Conservation (phyloP, 2,113 vertebrate species). For the Ibidorhyncha struthersii region DNA sequence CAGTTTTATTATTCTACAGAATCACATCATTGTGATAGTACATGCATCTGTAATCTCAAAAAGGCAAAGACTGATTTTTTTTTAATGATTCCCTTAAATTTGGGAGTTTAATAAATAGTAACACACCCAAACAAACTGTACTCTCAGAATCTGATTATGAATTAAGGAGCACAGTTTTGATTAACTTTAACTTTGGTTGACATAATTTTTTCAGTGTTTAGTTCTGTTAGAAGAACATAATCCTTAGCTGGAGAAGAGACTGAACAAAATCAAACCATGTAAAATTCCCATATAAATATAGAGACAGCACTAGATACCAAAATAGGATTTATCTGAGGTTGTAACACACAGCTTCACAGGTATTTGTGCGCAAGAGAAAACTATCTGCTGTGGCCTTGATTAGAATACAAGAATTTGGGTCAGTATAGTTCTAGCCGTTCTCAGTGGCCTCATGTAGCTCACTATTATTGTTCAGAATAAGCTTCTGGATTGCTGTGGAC, state of each 20-base stretch:
- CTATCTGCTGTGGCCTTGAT: background rate
- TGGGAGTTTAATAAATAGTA: background rate
- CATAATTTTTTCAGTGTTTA: background rate
- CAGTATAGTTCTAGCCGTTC: background rate
- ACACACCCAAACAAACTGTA: background rate
- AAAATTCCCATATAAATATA: background rate
- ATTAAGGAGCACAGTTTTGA: background rate
- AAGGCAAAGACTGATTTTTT: background rate
- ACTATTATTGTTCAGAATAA: background rate
- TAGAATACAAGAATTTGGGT: background rate
- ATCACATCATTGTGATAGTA: background rate
- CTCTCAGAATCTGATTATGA: background rate
- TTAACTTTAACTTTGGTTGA: background rate
- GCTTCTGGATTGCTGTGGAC: background rate
- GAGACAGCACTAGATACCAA: background rate
- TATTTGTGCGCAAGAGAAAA: background rate
- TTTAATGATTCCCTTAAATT: background rate
- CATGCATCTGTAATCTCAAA: background rate
- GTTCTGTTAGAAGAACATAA: background rate
- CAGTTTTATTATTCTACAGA: background rate
- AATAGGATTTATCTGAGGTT: background rate
- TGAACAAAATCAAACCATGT: background rate
- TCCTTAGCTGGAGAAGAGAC: background rate
- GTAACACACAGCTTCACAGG: background rate
- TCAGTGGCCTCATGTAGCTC: background rate